Evolutionary conservation across 2,797 vertebrate genomes (phyloP).

Genomic region (Hippocampus kuda): DNA sequence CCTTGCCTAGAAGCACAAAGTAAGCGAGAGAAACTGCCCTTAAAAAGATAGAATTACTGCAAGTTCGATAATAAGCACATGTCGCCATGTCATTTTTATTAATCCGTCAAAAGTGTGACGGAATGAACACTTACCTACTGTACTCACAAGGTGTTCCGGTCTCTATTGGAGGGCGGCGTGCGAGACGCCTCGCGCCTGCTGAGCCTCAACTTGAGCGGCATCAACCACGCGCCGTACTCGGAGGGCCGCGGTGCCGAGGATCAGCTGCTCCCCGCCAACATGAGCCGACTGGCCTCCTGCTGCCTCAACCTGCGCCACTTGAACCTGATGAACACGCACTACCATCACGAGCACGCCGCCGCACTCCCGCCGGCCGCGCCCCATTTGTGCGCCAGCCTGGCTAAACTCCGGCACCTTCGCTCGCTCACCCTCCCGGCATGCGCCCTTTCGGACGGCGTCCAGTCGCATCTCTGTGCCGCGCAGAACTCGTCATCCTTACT

Average conservation of each 20-base stretch:
- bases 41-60: too few relatives aligned
- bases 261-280: constrained; percentile 72
- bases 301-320: constrained; percentile 79
- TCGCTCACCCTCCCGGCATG: constrained; percentile 85
- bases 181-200: constrained; percentile 74
- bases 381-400: constrained; percentile 78
- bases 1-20: too few relatives aligned
- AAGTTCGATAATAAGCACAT: too few relatives aligned
- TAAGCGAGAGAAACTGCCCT: too few relatives aligned
- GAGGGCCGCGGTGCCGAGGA: constrained; percentile 76
- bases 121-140: neutral
- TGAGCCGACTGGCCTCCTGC: constrained; percentile 70
- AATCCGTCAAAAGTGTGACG: neutral
- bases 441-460: constrained; percentile 67
- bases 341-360: constrained; percentile 66
- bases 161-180: constrained; percentile 66
- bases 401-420: constrained; percentile 68
- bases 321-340: constrained; percentile 91
- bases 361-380: constrained; percentile 18
- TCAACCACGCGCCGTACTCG: constrained; percentile 73
- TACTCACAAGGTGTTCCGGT: constrained; percentile 51
- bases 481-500: constrained; percentile 33
- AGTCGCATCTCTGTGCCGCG: constrained; percentile 23
- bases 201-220: constrained; percentile 87
- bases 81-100: neutral